Evolutionary conservation across 2,888 invertebrate genomes (phyloP), one percentile per base, ranked within the genome.

Genomic region (Caenorhabditis japonica): DNA sequence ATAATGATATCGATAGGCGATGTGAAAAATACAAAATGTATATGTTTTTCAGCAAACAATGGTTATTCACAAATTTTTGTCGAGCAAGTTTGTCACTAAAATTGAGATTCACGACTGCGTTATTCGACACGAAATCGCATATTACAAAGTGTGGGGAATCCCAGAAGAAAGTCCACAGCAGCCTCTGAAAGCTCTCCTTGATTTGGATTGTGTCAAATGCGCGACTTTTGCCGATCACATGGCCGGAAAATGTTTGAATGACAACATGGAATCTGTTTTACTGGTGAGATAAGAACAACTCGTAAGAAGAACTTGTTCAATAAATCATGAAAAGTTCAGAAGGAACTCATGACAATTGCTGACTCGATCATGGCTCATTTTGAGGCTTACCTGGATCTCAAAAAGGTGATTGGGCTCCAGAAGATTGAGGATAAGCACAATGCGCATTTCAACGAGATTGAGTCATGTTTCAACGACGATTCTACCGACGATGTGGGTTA

Each of bases 401-500:
- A 19, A 19, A 52, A 53, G 27, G 23, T 53, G 10, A 3, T 19
- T 0, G 47, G 30, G 2, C 4, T 47, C 5, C 39, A 46, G 2
- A 30, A 47, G 15, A 53, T 36, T 5, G 0, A 8, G 13, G 10
- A 30, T 1, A 47, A 33, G 8, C 43, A 62, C n/a, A 23, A 23
- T n/a, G 27, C 5, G 0, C 34, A 44, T 30, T 44, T 53, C 23
- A 21, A 34, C n/a, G 4, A 19, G 0, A 36, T 53, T 13, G 41
- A 53, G 41, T 47, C 7, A 5, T 43, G n/a, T 4, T 34, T 43
- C 49, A 21, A 19, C 13, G 41, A 27, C 1, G 33, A 3, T 3
- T 33, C 25, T 5, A 15, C 21, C 1, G 60, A 60, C 34, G n/a
- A 17, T 4, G 60, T 60, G 23, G 23, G 60, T 27, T 30, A n/a